These are phyloP conservation scores for Cyaniris semiargus DNA, from an alignment of 2,888 invertebrate species.

Conservation along the genomic window DNA sequence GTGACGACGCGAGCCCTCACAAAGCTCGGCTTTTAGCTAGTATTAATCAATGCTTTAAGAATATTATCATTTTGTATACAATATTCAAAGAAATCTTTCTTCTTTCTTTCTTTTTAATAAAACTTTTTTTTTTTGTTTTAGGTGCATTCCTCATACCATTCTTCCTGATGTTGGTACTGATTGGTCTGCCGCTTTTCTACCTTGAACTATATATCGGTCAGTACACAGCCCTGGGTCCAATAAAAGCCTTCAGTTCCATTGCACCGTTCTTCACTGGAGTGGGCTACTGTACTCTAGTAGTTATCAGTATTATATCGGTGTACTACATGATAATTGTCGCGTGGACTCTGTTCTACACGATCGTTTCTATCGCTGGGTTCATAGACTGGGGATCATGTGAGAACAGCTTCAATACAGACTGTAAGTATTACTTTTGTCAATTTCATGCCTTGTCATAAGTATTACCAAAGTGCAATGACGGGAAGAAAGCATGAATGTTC, in stretches of 20 bases:
- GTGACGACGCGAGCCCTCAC: too few relatives aligned
- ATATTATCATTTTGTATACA: not conserved
- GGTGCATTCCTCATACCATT: slow-evolving; percentile 89
- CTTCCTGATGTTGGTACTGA: slow-evolving; percentile 85
- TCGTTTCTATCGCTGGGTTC: slow-evolving; percentile 83
- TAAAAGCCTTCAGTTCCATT: slow-evolving; percentile 81
- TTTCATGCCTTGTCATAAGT: not conserved
- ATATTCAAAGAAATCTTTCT: too few relatives aligned
- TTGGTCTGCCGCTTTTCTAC: slow-evolving; percentile 90
- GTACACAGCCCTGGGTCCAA: slow-evolving; percentile 87
- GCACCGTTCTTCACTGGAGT: slow-evolving; percentile 83
- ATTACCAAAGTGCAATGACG: not conserved
- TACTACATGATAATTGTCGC: slow-evolving; percentile 91
- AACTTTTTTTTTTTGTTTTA: slow-evolving; percentile 61
- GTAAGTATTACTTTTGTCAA: slow-evolving; percentile 65
- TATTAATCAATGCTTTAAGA: not conserved
- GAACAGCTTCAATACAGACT: slow-evolving; percentile 79
- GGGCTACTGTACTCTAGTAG: slow-evolving; percentile 84
- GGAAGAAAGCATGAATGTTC: too few relatives aligned
- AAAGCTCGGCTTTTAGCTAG: too few relatives aligned
- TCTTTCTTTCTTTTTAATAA: too few relatives aligned
- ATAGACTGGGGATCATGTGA: slow-evolving; percentile 86
- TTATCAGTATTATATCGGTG: slow-evolving; percentile 85
- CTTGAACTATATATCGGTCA: slow-evolving; percentile 90
- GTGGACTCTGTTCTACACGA: slow-evolving; percentile 88